phyloP scores from a whole-genome alignment of 2,113 vertebrate species.

The Pseudorasbora parva region DNA sequence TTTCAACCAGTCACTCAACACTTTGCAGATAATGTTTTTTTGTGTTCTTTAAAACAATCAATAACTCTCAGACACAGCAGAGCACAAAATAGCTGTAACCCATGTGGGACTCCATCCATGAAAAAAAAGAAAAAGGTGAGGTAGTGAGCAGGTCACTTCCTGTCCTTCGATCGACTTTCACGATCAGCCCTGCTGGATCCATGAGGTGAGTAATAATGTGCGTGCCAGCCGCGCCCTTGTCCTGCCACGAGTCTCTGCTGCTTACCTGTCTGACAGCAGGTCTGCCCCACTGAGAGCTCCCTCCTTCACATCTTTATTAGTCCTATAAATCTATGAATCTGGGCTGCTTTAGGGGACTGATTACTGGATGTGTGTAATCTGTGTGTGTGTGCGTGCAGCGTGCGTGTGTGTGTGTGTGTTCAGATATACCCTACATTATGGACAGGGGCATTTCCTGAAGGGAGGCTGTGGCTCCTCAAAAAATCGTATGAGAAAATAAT shows the following conservation, averaged over 20 bases:
- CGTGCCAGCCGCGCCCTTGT: slow-evolving; percentile 49
- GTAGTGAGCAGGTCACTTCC: slow-evolving; percentile 22
- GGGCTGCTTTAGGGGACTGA: slow-evolving; percentile 46
- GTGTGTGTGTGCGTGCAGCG: slow-evolving; percentile 42
- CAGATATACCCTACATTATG: too few species aligned
- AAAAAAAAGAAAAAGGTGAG: neutral
- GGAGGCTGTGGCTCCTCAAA: too few species aligned
- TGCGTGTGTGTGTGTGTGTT: too few species aligned
- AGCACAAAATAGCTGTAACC: neutral
- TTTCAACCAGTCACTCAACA: neutral
- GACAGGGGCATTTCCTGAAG: too few species aligned
- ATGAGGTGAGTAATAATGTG: slow-evolving; percentile 44
- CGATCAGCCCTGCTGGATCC: slow-evolving; percentile 43
- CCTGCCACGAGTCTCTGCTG: slow-evolving; percentile 13
- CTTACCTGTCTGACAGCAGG: slow-evolving; percentile 40
- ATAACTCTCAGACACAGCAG: slow-evolving; percentile 24
- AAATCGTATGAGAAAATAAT: too few species aligned
- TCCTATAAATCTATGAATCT: slow-evolving; percentile 50
- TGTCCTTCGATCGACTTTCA: slow-evolving; percentile 42
- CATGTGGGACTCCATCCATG: neutral
- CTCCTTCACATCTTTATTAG: slow-evolving; percentile 49
- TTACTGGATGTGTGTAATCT: slow-evolving; percentile 47
- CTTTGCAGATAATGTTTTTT: neutral
- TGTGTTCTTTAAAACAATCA: neutral
- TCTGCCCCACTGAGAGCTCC: slow-evolving; percentile 29